Base-by-base conservation (phyloP, 2,797 vertebrate genomes). In the Hylomyscus alleni region DNA sequence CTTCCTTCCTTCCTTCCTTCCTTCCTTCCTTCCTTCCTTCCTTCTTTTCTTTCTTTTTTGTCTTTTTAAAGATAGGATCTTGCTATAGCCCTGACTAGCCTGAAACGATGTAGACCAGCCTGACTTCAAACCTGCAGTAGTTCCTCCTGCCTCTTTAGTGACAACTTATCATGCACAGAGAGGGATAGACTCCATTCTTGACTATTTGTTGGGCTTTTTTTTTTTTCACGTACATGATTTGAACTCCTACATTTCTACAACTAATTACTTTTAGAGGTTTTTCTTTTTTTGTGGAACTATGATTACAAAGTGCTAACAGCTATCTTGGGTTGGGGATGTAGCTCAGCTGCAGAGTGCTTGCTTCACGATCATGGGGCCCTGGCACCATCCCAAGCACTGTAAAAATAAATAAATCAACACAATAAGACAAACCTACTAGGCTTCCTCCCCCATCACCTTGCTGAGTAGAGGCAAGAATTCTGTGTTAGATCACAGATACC, bases 151-250 rank as follows among this genome's bases (percentile, higher is more conserved):
- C 26, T 56, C 69, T 54, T 34, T 13, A 58, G 2, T 76, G 54
- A 88, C 11, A 90, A 81, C 29, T 75, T 82, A 65, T 75, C 52
- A 92, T 75, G 92, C 82, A 88, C 47, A 83, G 0, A 93, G 54
- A 80, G 50, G 1, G 29, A 76, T 44, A 86, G 84, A 78, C 90
- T 91, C 52, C 15, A 91, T 34, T 81, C 29, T 93, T 97, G 13
- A 76, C 92, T 91, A 91, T 77, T 93, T 91, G 92, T 73, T 93
- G 82, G 94, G 52, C 31, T 92, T 22, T 34, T 67, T 67, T 76
- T 40, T 88, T 81, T 89, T 77, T n/a, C 65, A 90, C 37, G 84
- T 60, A 73, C 37, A 93, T 89, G 52, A 31, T 88, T 76, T 76
- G 10, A 40, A 76, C 11, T 75, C 3, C 44, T 86, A 24, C 24